A percentile compares a stretch with the other conserved stretches of the same genome.
Conservation (phyloP, 1,140 invertebrate genomes). For the Drosophila obscura region DNA sequence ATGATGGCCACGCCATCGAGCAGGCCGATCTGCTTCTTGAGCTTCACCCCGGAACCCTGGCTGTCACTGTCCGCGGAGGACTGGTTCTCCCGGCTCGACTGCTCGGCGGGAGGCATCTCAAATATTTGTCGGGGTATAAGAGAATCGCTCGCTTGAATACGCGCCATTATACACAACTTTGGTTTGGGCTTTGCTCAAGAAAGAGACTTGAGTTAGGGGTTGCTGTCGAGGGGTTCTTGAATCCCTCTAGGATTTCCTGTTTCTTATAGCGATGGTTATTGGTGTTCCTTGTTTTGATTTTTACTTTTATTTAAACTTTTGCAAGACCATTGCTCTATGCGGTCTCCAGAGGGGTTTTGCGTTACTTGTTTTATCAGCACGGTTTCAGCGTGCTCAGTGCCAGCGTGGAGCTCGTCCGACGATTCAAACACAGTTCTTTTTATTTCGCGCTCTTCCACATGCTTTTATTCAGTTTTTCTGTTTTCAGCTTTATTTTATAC, state of each 20-base stretch:
- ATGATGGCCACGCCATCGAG: conserved; percentile 96
- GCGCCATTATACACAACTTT: conserved; percentile 62
- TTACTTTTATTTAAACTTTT: conserved; percentile 2
- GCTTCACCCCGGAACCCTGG: conserved; percentile 85
- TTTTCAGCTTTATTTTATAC: conserved; percentile 24
- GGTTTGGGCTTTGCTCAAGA: background rate
- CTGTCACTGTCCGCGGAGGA: conserved; percentile 72
- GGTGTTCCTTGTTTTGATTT: background rate
- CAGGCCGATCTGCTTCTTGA: conserved; percentile 94
- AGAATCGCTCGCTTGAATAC: conserved; percentile 74
- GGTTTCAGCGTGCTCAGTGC: conserved; percentile 48
- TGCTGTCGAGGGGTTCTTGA: background rate
- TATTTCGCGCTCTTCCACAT: conserved; percentile 57
- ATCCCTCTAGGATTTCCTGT: too few relatives aligned
- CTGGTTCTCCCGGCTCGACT: conserved; percentile 42
- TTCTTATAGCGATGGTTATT: background rate
- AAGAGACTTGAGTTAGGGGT: background rate
- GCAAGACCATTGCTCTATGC: conserved; percentile 36
- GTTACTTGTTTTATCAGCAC: conserved; percentile 5
- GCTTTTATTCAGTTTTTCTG: conserved; percentile 21
- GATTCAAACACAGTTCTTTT: conserved; percentile 61
- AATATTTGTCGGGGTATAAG: conserved; percentile 77
- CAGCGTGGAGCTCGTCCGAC: conserved; percentile 55
- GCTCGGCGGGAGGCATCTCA: conserved; percentile 51
- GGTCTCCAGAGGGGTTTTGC: conserved; percentile 2